These are phyloP conservation scores for Rhopalosiphum nymphaeae DNA, from an alignment of 2,888 invertebrate genomes.

Conservation along the genomic window DNA sequence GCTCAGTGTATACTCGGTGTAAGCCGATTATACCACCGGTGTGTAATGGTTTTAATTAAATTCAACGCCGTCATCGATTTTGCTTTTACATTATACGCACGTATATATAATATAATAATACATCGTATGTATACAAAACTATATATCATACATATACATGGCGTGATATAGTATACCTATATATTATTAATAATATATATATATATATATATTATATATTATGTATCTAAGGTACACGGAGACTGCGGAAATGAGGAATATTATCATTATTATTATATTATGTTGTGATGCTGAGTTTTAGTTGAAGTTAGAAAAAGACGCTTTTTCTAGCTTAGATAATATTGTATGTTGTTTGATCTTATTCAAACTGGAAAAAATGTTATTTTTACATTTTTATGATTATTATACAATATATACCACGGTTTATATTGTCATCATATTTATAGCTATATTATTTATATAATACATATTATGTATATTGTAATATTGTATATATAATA, in stretches of 20 bases:
- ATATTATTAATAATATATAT: too few relatives aligned
- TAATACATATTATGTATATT: too few relatives aligned
- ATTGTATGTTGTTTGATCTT: not conserved
- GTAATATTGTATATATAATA: too few relatives aligned
- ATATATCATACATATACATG: too few relatives aligned
- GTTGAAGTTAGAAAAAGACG: not conserved
- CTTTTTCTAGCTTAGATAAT: not conserved
- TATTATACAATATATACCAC: not conserved
- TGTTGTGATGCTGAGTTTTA: not conserved
- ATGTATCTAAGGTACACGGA: not conserved
- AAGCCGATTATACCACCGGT: constrained; percentile 27
- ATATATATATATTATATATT: not conserved
- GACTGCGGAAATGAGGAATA: not conserved
- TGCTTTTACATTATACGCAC: not conserved
- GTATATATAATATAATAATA: constrained; percentile 4
- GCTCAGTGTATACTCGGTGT: not conserved
- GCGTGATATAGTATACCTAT: not conserved
- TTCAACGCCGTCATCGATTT: constrained; percentile 16
- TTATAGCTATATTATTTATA: not conserved
- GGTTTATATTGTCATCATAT: not conserved
- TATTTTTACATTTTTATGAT: not conserved
- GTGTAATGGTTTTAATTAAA: constrained; percentile 53
- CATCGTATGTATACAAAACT: not conserved
- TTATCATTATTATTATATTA: not conserved
- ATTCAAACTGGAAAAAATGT: not conserved